These are phyloP conservation scores for Orcinus orca DNA, from an alignment of 2,113 vertebrate genomes.

Conservation along the genomic window DNA sequence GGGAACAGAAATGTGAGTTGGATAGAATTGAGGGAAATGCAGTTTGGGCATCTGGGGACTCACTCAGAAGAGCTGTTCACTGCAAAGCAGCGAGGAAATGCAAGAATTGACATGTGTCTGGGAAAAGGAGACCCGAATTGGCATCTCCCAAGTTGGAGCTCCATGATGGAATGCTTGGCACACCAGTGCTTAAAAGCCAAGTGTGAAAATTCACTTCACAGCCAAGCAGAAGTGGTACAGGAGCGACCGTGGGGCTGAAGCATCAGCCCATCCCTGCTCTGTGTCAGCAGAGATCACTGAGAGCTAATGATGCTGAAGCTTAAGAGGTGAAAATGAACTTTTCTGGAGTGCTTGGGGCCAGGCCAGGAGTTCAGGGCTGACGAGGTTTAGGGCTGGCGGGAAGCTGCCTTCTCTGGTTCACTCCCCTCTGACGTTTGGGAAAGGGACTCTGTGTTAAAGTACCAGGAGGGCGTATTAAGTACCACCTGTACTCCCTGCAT, in stretches of 20 bases:
- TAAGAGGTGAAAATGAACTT: neutral
- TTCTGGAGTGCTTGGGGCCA: neutral
- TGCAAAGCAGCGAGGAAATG: neutral
- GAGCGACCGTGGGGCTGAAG: no score
- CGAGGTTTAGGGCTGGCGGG: accelerated
- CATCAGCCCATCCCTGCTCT: neutral
- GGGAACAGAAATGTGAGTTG: neutral
- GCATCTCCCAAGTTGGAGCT: neutral
- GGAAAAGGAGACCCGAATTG: accelerated
- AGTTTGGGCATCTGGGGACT: no score
- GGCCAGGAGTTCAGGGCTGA: neutral
- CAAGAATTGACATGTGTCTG: accelerated
- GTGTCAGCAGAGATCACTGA: accelerated
- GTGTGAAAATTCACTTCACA: neutral
- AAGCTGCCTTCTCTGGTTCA: neutral
- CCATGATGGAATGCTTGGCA: neutral
- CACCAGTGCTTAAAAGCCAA: accelerated
- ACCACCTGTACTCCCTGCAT: neutral
- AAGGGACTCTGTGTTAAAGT: neutral
- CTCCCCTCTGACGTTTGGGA: neutral
- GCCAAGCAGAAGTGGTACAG: neutral
- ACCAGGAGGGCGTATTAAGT: no score
- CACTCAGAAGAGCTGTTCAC: accelerated
- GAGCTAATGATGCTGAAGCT: neutral
- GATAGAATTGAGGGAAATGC: neutral